A percentile compares a stretch with the other conserved stretches of the same genome.
Conservation (phyloP, 2,113 vertebrate species). For the Harpagus bidentatus region DNA sequence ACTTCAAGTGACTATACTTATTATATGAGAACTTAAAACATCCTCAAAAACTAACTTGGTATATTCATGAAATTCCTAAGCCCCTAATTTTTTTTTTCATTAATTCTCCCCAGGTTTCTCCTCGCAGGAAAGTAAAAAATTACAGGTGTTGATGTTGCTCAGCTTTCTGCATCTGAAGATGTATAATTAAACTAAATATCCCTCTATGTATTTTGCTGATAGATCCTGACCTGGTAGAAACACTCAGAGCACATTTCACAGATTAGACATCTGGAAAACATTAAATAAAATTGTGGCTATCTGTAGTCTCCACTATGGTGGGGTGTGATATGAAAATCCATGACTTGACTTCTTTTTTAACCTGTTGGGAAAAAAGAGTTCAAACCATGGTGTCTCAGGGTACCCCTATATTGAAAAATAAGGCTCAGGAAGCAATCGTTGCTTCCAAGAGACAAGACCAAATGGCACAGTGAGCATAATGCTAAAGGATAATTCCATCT, state of each 20-base stretch:
- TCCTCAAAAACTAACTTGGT: background rate
- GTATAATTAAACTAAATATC: background rate
- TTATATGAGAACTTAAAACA: background rate
- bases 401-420: background rate
- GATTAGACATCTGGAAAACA: background rate
- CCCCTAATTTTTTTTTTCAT: no score
- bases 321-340: background rate
- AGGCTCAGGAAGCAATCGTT: background rate
- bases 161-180: background rate
- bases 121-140: background rate
- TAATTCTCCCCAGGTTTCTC: background rate
- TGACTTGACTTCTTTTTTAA: background rate
- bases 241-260: background rate
- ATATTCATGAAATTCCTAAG: background rate
- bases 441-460: background rate
- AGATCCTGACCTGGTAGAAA: background rate
- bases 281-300: background rate
- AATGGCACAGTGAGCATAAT: background rate
- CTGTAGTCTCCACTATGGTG: background rate
- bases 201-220: background rate
- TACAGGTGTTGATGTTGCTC: background rate
- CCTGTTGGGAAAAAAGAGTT: background rate
- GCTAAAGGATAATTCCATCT: background rate
- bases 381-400: background rate
- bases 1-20: background rate